Conservation (phyloP, 1,140 invertebrate genomes). For the Triops longicaudatus region DNA sequence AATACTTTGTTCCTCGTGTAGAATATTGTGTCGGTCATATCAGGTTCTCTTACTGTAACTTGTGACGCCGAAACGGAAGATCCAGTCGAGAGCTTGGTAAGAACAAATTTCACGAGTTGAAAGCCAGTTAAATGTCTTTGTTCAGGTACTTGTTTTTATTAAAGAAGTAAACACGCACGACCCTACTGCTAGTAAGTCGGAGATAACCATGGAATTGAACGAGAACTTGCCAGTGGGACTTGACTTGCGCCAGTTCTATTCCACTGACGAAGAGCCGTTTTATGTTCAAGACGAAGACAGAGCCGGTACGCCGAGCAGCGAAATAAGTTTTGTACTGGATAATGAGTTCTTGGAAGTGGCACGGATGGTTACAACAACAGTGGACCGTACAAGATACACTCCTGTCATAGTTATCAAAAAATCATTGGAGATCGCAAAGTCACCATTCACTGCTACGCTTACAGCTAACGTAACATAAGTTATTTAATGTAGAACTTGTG, state of each 20-base stretch:
- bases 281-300: not conserved
- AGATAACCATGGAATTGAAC: not conserved
- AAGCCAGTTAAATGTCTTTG: not conserved
- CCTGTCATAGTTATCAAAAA: not conserved
- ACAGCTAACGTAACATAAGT: not conserved
- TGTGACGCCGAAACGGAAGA: not conserved
- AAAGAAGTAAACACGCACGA: not conserved
- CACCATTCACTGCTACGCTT: not conserved
- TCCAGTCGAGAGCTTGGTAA: not conserved
- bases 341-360: not conserved
- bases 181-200: not conserved
- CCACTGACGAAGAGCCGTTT: not conserved
- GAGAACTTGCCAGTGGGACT: constrained; percentile 9
- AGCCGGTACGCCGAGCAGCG: not conserved
- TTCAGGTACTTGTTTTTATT: not conserved
- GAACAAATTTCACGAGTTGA: not conserved
- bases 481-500: too few species aligned
- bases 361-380: not conserved
- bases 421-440: too few species aligned
- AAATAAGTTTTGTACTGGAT: not conserved
- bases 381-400: not conserved
- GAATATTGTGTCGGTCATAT: not conserved
- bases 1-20: not conserved
- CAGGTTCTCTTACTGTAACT: not conserved
- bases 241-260: not conserved